Evolutionary conservation across 2,888 invertebrate species (phyloP).

Genomic region (Lepidochrysops patricia): DNA sequence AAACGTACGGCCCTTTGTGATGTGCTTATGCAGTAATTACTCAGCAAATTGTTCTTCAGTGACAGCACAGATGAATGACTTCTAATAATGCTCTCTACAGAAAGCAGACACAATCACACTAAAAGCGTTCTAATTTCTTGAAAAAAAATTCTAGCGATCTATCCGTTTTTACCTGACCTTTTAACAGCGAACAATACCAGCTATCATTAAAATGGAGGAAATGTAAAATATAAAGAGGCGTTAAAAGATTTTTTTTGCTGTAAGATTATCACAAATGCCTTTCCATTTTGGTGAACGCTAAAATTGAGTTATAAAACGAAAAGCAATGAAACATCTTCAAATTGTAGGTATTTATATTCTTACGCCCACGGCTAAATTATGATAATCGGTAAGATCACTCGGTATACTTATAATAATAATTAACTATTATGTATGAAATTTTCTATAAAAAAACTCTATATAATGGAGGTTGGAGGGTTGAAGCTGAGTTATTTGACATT

Average conservation of each 20-base stretch:
- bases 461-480: too few species aligned
- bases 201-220: background rate
- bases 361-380: too few species aligned
- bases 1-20: conserved; percentile 25
- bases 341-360: too few species aligned
- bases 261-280: background rate
- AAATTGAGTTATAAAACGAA: background rate
- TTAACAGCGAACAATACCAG: conserved; percentile 6
- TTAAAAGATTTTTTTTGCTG: background rate
- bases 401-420: background rate
- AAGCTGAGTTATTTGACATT: background rate
- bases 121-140: conserved; percentile 52
- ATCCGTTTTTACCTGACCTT: conserved; percentile 10
- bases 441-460: too few species aligned
- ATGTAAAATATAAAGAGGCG: conserved; percentile 7
- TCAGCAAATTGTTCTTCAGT: conserved; percentile 37
- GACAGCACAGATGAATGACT: conserved; percentile 35
- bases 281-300: background rate
- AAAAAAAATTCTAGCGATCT: conserved; percentile 9
- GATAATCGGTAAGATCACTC: too few species aligned
- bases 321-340: background rate
- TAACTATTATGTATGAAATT: too few species aligned
- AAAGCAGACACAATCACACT: conserved; percentile 61
- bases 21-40: conserved; percentile 36
- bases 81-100: conserved; percentile 46